Evolutionary conservation across 2,113 vertebrate species (phyloP).

Genomic region (Spea bombifrons): DNA sequence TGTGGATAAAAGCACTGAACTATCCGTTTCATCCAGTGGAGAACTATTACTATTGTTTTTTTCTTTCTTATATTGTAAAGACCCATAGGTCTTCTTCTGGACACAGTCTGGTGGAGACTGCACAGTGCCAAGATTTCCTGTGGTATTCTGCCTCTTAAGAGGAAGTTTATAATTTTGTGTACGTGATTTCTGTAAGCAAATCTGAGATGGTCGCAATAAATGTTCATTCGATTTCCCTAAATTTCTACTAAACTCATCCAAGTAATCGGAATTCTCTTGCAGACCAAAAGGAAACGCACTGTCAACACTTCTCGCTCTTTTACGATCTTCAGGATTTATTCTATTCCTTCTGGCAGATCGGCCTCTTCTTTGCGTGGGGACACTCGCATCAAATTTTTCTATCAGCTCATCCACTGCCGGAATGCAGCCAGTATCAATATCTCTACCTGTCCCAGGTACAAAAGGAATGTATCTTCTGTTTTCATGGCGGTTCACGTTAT

Average conservation of each 20-base stretch:
- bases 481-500: constrained; percentile 88
- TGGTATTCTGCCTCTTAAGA: constrained; percentile 31
- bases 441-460: constrained; percentile 85
- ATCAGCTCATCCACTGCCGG: constrained; percentile 88
- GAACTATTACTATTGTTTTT: constrained; percentile 23
- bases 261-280: constrained; percentile 60
- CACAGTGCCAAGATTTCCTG: not conserved
- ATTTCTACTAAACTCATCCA: constrained; percentile 65
- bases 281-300: constrained; percentile 73
- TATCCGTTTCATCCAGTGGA: constrained; percentile 22
- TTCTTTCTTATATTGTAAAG: constrained; percentile 50
- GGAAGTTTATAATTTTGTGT: constrained; percentile 28
- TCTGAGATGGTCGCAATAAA: constrained; percentile 77
- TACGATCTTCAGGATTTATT: constrained; percentile 84
- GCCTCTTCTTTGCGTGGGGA: constrained; percentile 76
- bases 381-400: constrained; percentile 84
- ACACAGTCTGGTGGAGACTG: not conserved
- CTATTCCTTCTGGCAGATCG: constrained; percentile 79
- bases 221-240: constrained; percentile 79
- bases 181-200: constrained; percentile 66
- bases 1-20: constrained; percentile 43
- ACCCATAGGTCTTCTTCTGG: constrained; percentile 49
- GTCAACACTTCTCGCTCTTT: constrained; percentile 86
- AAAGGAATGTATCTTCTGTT: constrained; percentile 95
- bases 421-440: constrained; percentile 88